Conservation (phyloP, 2,888 invertebrate species). For the Aethes cnicana region DNA sequence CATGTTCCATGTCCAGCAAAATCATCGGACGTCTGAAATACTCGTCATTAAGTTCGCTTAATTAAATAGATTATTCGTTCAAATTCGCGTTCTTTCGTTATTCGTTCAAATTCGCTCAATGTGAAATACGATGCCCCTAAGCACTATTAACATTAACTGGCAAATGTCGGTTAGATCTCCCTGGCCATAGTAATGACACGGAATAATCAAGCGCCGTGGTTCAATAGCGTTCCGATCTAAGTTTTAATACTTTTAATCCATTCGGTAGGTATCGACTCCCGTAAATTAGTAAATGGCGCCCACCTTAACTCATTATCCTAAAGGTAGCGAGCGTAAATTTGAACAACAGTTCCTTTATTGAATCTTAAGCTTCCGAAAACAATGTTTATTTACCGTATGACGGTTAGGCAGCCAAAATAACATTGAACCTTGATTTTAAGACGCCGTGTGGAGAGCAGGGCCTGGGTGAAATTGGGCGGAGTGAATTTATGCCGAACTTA, state of each 20-base stretch:
- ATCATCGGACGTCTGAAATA: too few relatives aligned
- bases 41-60: too few relatives aligned
- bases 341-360: constrained; percentile 51
- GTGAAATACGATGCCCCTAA: too few relatives aligned
- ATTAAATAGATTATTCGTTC: too few relatives aligned
- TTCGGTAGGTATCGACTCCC: constrained; percentile 1
- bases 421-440: not conserved
- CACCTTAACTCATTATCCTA: constrained; percentile 41
- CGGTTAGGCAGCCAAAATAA: constrained; percentile 10
- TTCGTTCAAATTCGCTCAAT: too few relatives aligned
- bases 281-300: constrained; percentile 21
- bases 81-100: too few relatives aligned
- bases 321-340: constrained; percentile 45
- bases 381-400: constrained; percentile 49
- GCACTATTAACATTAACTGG: too few relatives aligned
- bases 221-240: not conserved
- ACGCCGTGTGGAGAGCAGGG: not conserved
- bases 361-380: constrained; percentile 49
- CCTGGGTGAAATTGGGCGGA: constrained; percentile 33
- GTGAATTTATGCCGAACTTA: constrained; percentile 57
- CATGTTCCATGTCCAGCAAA: too few relatives aligned
- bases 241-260: constrained; percentile 13
- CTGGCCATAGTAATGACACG: constrained; percentile 1
- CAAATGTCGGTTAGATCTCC: too few relatives aligned
- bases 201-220: constrained; percentile 1